phyloP scores from a whole-genome alignment of 2,797 vertebrate genomes.

The Xiphophorus birchmanni region DNA sequence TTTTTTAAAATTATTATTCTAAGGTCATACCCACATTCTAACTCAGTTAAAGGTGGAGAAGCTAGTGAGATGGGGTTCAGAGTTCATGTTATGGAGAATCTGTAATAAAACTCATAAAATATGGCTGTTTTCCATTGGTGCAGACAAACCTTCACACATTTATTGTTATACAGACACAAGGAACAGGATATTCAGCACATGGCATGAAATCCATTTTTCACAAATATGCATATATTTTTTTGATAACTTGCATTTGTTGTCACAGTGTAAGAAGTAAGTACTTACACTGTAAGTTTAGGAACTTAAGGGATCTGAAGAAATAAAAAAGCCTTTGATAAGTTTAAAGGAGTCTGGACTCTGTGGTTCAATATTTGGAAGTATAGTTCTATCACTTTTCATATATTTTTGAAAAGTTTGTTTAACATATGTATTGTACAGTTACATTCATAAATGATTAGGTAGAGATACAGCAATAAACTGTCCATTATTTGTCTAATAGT shows the following conservation, averaged over 20 bases:
- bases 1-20: slow-evolving; percentile 35
- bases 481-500: no score
- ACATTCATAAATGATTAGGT: no score
- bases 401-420: not conserved
- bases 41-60: not conserved
- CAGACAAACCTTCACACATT: not conserved
- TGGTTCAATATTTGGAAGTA: not conserved
- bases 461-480: no score
- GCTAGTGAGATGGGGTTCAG: not conserved
- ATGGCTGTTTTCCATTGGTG: not conserved
- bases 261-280: not conserved
- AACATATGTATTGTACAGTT: no score
- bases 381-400: not conserved
- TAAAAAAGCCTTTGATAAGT: not conserved
- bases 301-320: not conserved
- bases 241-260: not conserved
- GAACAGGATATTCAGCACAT: not conserved
- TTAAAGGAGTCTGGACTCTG: not conserved
- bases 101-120: not conserved
- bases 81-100: not conserved
- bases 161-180: not conserved
- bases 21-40: slow-evolving; percentile 31
- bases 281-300: not conserved
- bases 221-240: not conserved
- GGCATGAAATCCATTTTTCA: no score